phyloP scores from a whole-genome alignment of 2,888 invertebrate genomes.

The Latrodectus hesperus region DNA sequence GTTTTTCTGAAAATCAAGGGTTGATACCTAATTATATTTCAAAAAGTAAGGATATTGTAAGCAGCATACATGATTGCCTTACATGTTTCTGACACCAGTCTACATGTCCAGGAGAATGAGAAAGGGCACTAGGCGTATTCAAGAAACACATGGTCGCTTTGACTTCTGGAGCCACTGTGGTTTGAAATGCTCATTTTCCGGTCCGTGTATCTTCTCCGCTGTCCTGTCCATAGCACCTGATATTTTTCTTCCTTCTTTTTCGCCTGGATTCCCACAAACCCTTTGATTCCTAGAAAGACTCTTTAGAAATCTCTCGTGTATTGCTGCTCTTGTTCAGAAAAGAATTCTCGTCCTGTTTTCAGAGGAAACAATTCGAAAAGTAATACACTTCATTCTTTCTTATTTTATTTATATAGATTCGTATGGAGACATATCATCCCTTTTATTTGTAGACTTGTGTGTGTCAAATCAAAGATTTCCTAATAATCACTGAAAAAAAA shows the following conservation, averaged over 20 bases:
- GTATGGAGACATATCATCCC: too few species aligned
- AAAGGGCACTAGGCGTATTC: neutral
- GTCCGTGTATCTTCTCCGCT: neutral
- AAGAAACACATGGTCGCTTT: conserved; percentile 29
- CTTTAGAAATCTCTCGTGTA: neutral
- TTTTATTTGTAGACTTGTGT: too few species aligned
- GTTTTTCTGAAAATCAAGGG: too few species aligned
- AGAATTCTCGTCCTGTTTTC: neutral
- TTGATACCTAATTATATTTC: neutral
- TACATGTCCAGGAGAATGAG: neutral
- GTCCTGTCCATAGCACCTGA: conserved; percentile 26
- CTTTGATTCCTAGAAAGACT: neutral
- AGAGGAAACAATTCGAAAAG: too few species aligned
- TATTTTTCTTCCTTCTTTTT: neutral
- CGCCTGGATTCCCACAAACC: neutral
- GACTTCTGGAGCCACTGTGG: conserved; percentile 24
- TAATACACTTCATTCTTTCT: too few species aligned
- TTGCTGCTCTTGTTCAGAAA: neutral
- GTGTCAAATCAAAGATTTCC: too few species aligned
- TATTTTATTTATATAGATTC: too few species aligned
- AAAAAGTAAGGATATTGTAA: neutral
- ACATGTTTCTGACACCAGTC: conserved; percentile 20
- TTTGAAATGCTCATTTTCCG: conserved; percentile 49
- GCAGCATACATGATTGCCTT: neutral
- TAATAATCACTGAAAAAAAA: too few species aligned